phyloP scores from a whole-genome alignment of 2,797 vertebrate genomes.

The Octomys mimax region DNA sequence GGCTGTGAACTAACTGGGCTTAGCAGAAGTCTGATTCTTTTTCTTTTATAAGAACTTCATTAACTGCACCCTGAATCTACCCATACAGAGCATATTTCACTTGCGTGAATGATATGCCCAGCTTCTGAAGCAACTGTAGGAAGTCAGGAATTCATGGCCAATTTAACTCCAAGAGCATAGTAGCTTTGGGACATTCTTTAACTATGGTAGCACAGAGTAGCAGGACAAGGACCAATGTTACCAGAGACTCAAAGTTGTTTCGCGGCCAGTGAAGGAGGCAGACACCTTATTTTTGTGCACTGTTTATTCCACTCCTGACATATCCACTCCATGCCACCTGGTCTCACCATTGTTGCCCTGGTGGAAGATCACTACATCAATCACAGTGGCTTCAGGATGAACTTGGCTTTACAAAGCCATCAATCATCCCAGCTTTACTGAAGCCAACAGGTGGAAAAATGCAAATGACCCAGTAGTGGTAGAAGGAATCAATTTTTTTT shows the following conservation, averaged over 20 bases:
- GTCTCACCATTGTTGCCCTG: constrained; percentile 31
- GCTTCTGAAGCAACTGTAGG: neutral
- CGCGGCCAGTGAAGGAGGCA: constrained; percentile 42
- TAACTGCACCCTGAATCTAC: neutral
- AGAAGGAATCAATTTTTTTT: neutral
- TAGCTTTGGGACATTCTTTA: constrained; percentile 14
- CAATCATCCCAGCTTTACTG: constrained; percentile 51
- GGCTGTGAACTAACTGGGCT: neutral
- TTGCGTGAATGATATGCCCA: neutral
- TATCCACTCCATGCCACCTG: neutral
- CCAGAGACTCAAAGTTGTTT: neutral
- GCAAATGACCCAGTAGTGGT: neutral
- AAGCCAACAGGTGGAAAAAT: constrained; percentile 25
- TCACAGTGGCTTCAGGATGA: constrained; percentile 55
- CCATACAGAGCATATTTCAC: neutral
- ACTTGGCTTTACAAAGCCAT: constrained; percentile 50
- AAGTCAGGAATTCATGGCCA: neutral
- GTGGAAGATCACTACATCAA: constrained; percentile 49
- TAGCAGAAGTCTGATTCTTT: neutral
- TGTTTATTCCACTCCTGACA: neutral
- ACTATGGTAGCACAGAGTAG: neutral
- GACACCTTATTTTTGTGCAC: constrained; percentile 36
- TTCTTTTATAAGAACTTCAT: neutral
- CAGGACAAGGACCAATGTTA: neutral
- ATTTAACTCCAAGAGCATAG: neutral